phyloP scores from a whole-genome alignment of 2,113 vertebrate genomes.

The Carassius carassius region DNA sequence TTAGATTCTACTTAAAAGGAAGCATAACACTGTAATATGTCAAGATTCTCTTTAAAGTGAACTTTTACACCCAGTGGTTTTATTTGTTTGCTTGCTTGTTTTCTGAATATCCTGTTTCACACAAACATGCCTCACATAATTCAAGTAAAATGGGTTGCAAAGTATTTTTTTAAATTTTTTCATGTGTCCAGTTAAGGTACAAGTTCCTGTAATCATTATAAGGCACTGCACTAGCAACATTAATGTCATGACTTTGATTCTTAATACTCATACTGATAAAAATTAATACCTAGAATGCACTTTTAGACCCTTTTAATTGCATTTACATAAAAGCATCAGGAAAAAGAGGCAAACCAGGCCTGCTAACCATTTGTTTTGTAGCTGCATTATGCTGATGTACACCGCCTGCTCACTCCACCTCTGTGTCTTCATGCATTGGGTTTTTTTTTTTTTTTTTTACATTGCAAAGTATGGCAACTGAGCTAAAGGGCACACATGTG shows the following conservation, averaged over 20 bases:
- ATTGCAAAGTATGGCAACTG: constrained; percentile 9
- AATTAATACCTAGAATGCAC: neutral
- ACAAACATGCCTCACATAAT: neutral
- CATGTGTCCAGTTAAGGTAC: neutral
- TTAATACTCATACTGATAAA: neutral
- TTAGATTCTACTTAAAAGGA: neutral
- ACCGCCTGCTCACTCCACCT: neutral
- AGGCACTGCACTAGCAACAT: neutral
- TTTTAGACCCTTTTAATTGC: neutral
- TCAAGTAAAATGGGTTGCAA: neutral
- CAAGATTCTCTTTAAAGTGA: neutral
- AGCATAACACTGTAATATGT: neutral
- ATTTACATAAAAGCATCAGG: neutral
- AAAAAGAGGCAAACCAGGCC: neutral
- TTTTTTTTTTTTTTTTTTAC: neutral
- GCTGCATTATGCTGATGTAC: neutral
- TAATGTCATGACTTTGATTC: neutral
- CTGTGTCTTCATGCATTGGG: neutral
- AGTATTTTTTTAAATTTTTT: neutral
- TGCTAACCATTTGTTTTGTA: neutral
- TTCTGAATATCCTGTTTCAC: neutral
- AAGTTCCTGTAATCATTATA: neutral
- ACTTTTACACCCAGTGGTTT: neutral
- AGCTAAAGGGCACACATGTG: neutral
- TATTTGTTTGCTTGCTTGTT: neutral